These are phyloP conservation scores for Leucophora obtusa DNA, from an alignment of 2,888 invertebrate genomes.

Conservation along the genomic window DNA sequence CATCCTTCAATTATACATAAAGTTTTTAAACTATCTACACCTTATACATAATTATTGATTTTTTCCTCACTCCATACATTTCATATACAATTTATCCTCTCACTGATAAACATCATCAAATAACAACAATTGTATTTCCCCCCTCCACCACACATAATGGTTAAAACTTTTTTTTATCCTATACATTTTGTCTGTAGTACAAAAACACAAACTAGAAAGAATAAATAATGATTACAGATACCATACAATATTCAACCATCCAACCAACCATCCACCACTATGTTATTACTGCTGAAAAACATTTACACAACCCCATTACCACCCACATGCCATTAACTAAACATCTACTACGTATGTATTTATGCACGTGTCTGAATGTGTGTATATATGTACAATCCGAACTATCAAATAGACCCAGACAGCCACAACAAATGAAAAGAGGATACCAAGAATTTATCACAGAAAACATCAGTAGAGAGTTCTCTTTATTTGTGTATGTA, in stretches of 20 bases:
- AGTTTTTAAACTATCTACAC: not conserved
- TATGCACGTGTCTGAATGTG: not conserved
- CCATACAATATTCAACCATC: slow-evolving; percentile 53
- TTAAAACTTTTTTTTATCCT: slow-evolving; percentile 27
- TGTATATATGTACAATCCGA: not conserved
- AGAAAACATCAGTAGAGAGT: slow-evolving; percentile 72
- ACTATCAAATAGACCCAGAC: slow-evolving; percentile 33
- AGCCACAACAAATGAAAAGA: slow-evolving; percentile 58
- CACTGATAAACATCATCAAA: slow-evolving; percentile 39
- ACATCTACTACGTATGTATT: too few relatives aligned
- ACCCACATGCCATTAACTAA: slow-evolving; percentile 7
- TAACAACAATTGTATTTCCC: slow-evolving; percentile 6
- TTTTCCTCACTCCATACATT: not conserved
- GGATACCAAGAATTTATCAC: slow-evolving; percentile 74
- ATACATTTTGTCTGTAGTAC: slow-evolving; percentile 1
- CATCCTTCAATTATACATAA: not conserved
- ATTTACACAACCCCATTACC: not conserved
- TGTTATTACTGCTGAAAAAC: not conserved
- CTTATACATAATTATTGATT: slow-evolving; percentile 39
- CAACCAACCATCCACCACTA: slow-evolving; percentile 1
- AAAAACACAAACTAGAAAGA: not conserved
- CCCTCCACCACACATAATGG: not conserved
- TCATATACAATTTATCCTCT: slow-evolving; percentile 22
- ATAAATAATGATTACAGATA: slow-evolving; percentile 60
- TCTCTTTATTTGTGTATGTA: slow-evolving; percentile 30